Evolutionary conservation across 2,888 invertebrate species (phyloP), one percentile per base, ranked within the genome.

Genomic region (Melanargia galathea): DNA sequence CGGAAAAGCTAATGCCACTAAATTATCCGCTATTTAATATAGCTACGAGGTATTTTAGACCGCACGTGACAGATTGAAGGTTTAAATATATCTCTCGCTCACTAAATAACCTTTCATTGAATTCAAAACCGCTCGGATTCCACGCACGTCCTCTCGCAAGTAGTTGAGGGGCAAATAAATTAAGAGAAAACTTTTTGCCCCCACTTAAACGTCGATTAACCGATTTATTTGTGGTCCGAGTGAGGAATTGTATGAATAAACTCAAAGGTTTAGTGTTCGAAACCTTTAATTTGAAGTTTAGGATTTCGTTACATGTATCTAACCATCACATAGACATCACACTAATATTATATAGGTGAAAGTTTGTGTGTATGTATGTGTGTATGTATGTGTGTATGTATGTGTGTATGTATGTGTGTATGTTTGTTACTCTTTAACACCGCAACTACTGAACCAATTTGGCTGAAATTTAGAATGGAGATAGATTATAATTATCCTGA

Each of bases 121-220:
- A 51, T 51, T 33, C 51, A 10, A 51, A 18, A 10, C 16, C 51
- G 16, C 33, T 51, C 7, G 18, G 10, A 51, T 30, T 51, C 51
- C 30, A 10, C 16, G 30, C 51, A 30, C 51, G 51, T 51, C 10
- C 51, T 30, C 16, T 30, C 22, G 24, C 46, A 3, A 51, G 51
- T 48, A 48, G 24, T 51, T 51, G 33, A 51, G 51, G 30, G 30
- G 51, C 51, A 51, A 51, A 51, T 51, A 51, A 51, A 51, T 51
- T 51, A 51, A 30, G 51, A 51, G 33, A 51, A 51, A 51, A 51
- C 4, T 51, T 30, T 20, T 4, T 30, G 4, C 16, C 16, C 4
- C 30, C 30, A 30, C 30, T 30, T 51, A 30, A 6, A 2, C 46
- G 22, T 30, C 7, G n/a, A 30, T n/a, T 18, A 10, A 51, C 51